A percentile compares a stretch with the other conserved stretches of the same genome.
These are phyloP conservation scores for Linepithema humile DNA, from an alignment of 1,140 invertebrate genomes.

Conservation along the genomic window DNA sequence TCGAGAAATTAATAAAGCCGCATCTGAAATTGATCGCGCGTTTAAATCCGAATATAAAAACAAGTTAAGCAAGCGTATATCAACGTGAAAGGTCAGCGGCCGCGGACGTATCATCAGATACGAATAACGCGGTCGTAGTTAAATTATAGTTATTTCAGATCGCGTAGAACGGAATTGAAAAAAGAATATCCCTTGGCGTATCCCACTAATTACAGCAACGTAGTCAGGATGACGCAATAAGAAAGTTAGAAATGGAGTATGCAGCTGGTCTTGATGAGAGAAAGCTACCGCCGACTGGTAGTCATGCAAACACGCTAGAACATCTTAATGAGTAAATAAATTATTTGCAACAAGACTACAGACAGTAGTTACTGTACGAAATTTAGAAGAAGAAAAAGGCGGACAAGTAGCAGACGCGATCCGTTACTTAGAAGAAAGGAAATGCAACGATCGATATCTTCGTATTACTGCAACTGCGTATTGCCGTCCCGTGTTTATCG, in stretches of 20 bases:
- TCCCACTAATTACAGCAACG: slow-evolving; percentile 39
- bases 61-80: not conserved
- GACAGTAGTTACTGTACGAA: not conserved
- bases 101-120: slow-evolving; percentile 32
- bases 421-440: not conserved
- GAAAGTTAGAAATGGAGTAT: slow-evolving; percentile 50
- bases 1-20: not conserved
- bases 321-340: slow-evolving; percentile 52
- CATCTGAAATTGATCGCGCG: slow-evolving; percentile 27
- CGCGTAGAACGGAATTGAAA: slow-evolving; percentile 5
- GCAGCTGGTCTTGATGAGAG: slow-evolving; percentile 42
- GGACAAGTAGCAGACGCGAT: not conserved
- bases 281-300: slow-evolving; percentile 27
- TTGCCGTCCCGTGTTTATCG: not conserved
- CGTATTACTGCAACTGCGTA: not conserved
- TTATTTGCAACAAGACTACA: slow-evolving; percentile 1
- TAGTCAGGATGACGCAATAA: slow-evolving; percentile 37
- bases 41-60: slow-evolving; percentile 3
- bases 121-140: slow-evolving; percentile 20
- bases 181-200: slow-evolving; percentile 35
- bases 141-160: slow-evolving; percentile 38
- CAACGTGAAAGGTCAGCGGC: slow-evolving; percentile 22
- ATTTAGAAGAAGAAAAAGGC: slow-evolving; percentile 2
- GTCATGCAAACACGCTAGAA: slow-evolving; percentile 32
- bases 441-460: slow-evolving; percentile 24